Evolutionary conservation across 92 coral and sea anemone genomes (phyloP).

Genomic region (Parazoanthus darwini): DNA sequence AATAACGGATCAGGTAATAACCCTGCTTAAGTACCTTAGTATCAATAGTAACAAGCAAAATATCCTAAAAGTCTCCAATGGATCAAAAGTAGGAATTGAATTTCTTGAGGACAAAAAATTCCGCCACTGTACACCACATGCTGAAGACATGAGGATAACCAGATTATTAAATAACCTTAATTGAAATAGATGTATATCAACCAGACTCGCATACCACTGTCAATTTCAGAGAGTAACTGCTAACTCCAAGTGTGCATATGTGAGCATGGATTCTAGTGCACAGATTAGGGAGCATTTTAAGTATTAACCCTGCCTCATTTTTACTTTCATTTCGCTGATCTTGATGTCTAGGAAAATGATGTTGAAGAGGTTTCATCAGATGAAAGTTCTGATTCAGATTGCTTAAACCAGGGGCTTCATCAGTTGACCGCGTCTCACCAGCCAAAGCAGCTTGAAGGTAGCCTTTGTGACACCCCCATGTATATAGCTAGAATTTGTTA

Average conservation of each 20-base stretch:
- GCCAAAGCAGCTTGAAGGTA: conserved; percentile 28
- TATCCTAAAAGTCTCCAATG: conserved; percentile 1
- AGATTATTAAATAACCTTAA: conserved; percentile 15
- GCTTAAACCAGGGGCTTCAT: conserved; percentile 16
- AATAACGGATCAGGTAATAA: too few relatives aligned
- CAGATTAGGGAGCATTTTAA: conserved; percentile 10
- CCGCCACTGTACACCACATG: conserved; percentile 23
- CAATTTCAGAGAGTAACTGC: conserved; percentile 19
- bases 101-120: conserved; percentile 1
- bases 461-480: conserved; percentile 17
- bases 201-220: conserved; percentile 20
- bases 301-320: conserved; percentile 6
- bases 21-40: too few relatives aligned
- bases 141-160: conserved; percentile 19
- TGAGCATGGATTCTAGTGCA: conserved; percentile 15
- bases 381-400: conserved; percentile 27
- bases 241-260: conserved; percentile 15
- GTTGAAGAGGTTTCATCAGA: conserved; percentile 14
- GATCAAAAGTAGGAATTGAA: conserved; percentile 1
- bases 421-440: conserved; percentile 25
- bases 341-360: conserved; percentile 21
- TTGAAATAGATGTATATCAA: conserved; percentile 6
- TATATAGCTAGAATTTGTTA: conserved; percentile 20
- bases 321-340: conserved; percentile 4
- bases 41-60: too few relatives aligned